These are phyloP conservation scores for Pipistrellus nathusii DNA, from an alignment of 2,797 vertebrate species.

Conservation along the genomic window DNA sequence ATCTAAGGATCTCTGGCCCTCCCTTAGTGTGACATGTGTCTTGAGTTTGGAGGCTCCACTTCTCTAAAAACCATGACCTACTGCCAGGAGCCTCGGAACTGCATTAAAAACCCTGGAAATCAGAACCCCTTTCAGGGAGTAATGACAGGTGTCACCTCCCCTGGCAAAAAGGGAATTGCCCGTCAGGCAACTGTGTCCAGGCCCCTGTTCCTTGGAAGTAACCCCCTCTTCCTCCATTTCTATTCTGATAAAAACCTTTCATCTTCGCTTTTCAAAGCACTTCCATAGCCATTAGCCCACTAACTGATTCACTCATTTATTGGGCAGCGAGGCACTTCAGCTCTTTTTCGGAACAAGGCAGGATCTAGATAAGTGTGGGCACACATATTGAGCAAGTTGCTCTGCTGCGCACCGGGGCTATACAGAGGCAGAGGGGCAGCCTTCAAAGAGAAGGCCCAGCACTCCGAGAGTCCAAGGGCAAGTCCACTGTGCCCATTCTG, in stretches of 20 bases:
- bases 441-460: not conserved
- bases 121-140: not conserved
- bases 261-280: conserved; percentile 61
- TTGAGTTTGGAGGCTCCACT: not conserved
- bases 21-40: not conserved
- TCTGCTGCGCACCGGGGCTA: not conserved
- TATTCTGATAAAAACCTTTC: conserved; percentile 58
- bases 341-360: conserved; percentile 59
- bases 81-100: not conserved
- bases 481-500: not conserved
- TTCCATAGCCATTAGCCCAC: conserved; percentile 62
- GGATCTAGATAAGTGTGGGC: conserved; percentile 42
- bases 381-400: not conserved
- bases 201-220: conserved; percentile 27
- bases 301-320: conserved; percentile 63
- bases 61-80: not conserved
- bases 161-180: not conserved
- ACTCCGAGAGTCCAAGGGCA: not conserved
- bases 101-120: not conserved
- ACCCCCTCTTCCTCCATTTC: conserved; percentile 26
- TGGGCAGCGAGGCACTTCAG: conserved; percentile 41
- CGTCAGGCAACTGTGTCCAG: not conserved
- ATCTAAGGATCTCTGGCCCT: not conserved
- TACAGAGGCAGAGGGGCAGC: not conserved
- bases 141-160: not conserved